Percentiles rank a stretch among this genome's conserved stretches.
These are phyloP conservation scores for Blastomussa wellsi DNA, from an alignment of 92 coral and sea anemone species.

Conservation along the genomic window DNA sequence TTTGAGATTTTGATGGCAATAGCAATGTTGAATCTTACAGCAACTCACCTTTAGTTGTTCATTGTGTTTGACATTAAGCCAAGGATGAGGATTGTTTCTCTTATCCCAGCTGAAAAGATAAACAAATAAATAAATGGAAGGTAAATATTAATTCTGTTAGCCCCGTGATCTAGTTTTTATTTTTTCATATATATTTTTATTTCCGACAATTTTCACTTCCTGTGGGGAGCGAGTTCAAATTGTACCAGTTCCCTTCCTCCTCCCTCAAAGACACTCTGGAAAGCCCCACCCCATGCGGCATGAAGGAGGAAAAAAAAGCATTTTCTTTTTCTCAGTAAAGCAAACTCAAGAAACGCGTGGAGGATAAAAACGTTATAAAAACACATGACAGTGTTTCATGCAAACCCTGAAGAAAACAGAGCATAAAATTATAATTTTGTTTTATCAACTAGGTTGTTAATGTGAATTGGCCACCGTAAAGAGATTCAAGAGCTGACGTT, in stretches of 20 bases:
- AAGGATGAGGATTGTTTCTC: constrained; percentile 82
- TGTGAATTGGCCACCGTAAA: too few relatives aligned
- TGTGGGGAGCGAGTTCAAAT: too few relatives aligned
- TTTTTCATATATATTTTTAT: not conserved
- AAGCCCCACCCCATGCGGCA: too few relatives aligned
- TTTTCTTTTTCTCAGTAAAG: not conserved
- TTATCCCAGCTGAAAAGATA: constrained; percentile 79
- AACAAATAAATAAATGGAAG: not conserved
- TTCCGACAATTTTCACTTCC: not conserved
- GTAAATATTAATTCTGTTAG: not conserved
- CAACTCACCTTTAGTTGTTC: constrained; percentile 81
- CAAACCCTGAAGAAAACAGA: not conserved
- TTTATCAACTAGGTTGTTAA: too few relatives aligned
- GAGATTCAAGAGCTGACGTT: too few relatives aligned
- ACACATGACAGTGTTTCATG: not conserved
- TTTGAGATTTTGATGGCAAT: too few relatives aligned
- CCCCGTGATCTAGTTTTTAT: not conserved
- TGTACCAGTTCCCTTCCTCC: too few relatives aligned
- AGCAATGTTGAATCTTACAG: too few relatives aligned
- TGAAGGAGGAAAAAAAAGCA: too few relatives aligned
- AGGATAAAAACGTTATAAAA: not conserved
- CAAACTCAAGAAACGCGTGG: not conserved
- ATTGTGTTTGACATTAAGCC: constrained; percentile 72
- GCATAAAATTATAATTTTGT: too few relatives aligned
- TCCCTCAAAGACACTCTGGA: too few relatives aligned